Base-by-base conservation (phyloP, 2,888 invertebrate genomes). In the Leptogaster cylindrica region DNA sequence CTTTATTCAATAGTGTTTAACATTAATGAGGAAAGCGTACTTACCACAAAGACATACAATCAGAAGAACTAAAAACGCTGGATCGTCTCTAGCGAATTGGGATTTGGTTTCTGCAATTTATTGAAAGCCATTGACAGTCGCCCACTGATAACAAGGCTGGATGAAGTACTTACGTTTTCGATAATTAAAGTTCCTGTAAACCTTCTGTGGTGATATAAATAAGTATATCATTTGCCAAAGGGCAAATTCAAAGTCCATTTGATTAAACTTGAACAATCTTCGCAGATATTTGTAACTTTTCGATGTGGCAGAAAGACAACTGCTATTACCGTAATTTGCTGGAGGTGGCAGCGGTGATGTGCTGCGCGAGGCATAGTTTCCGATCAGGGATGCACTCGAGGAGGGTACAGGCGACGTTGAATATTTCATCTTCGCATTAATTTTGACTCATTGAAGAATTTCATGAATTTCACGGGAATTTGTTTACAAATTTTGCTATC, bases 181-280 rank as follows among this genome's bases (percentile, higher is more conserved):
- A 84, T 97, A 97, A 77, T 95, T 92, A 81, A 97, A 97, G 83
- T 97, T 97, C 78, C 96, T 88, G 79, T 96, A 96, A 33, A 99
- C 96, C 86, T 95, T 97, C 77, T 97, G 97, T 12, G 98, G 98
- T 0, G 95, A 86, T 66, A 92, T 86, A 77, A 99, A 93, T 70
- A 99, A 83, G 79, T 97, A 97, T 0, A 97, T 81, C 95, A 98
- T 97, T 85, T 99, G 98, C 98, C 98, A 99, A n/a, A 92, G 84
- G 0, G 98, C 98, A 83, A 96, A 98, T 79, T 99, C 97, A 83
- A 99, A 99, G 82, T 99, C 98, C 98, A 99, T 99, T 83, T 98
- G 97, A 76, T 93, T 88, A 77, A 96, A 95, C 81, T 93, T 92
- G 68, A 94, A 84, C 68, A 95, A 82, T 76, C 94, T 86, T 72